Conservation (phyloP, 1,140 invertebrate species). For the Matsumurasca onukii region DNA sequence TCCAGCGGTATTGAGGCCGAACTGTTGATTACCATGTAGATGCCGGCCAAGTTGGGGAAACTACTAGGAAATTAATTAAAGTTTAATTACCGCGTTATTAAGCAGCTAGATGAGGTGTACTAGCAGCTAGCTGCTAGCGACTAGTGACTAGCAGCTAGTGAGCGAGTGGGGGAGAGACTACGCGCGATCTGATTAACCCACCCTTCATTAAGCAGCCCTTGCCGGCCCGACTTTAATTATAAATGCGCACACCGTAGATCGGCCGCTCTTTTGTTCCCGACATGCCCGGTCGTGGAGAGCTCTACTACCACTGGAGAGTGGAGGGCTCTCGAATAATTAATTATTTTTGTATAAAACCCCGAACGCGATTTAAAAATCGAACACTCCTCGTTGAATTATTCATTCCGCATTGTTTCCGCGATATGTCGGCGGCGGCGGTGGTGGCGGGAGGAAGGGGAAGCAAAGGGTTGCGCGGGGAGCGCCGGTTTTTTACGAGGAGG, state of each 20-base stretch:
- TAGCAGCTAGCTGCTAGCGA: too few species aligned
- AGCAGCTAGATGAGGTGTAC: too few species aligned
- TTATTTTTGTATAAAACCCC: slow-evolving; percentile 31
- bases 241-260: slow-evolving; percentile 23
- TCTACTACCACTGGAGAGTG: too few species aligned
- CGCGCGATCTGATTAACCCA: slow-evolving; percentile 27
- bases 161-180: too few species aligned
- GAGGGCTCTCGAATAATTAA: slow-evolving; percentile 27
- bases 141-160: too few species aligned
- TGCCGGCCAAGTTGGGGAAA: neutral
- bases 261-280: slow-evolving; percentile 21
- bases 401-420: slow-evolving; percentile 22
- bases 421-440: slow-evolving; percentile 8
- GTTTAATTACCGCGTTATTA: neutral
- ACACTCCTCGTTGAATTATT: slow-evolving; percentile 27
- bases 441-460: neutral
- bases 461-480: neutral
- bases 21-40: neutral
- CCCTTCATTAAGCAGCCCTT: slow-evolving; percentile 30
- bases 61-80: neutral
- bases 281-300: slow-evolving; percentile 12
- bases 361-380: slow-evolving; percentile 30
- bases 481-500: slow-evolving; percentile 13
- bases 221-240: slow-evolving; percentile 30
- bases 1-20: too few species aligned